phyloP scores from a whole-genome alignment of 2,797 vertebrate species.

The Moxostoma hubbsi region DNA sequence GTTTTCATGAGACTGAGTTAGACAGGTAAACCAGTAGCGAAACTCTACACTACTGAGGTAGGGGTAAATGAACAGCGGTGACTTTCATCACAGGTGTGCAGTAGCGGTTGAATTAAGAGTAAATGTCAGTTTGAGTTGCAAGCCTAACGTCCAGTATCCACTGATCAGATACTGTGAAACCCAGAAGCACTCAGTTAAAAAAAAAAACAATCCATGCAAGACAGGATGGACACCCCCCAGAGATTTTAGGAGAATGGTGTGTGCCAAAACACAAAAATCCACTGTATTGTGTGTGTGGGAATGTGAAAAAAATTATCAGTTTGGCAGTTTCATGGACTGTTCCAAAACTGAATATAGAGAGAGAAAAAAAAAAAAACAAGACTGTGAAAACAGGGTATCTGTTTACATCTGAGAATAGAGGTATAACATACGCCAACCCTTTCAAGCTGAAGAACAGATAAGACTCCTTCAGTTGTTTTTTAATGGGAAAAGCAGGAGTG shows the following conservation, averaged over 20 bases:
- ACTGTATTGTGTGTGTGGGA: conserved; percentile 18
- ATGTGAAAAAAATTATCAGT: neutral
- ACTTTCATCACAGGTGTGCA: conserved; percentile 22
- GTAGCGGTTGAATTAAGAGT: neutral
- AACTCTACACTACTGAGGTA: conserved; percentile 68
- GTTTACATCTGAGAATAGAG: neutral
- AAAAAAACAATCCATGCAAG: neutral
- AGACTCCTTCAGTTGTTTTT: neutral
- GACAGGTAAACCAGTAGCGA: conserved; percentile 64
- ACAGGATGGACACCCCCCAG: neutral
- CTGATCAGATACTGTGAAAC: neutral
- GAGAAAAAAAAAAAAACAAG: neutral
- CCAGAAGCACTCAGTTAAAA: neutral
- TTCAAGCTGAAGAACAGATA: neutral
- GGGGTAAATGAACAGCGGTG: conserved; percentile 38
- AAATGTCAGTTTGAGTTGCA: neutral
- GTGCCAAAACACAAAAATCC: conserved; percentile 1
- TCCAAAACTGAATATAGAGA: neutral
- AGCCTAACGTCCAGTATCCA: neutral
- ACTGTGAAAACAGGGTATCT: neutral
- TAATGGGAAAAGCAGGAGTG: neutral
- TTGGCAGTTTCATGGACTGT: conserved; percentile 5
- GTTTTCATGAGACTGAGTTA: conserved; percentile 58
- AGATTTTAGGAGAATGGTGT: conserved; percentile 2
- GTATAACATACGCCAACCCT: neutral